Evolutionary conservation across 2,113 vertebrate species (phyloP), one percentile per base, ranked within the genome.

Genomic region (Monopterus albus): DNA sequence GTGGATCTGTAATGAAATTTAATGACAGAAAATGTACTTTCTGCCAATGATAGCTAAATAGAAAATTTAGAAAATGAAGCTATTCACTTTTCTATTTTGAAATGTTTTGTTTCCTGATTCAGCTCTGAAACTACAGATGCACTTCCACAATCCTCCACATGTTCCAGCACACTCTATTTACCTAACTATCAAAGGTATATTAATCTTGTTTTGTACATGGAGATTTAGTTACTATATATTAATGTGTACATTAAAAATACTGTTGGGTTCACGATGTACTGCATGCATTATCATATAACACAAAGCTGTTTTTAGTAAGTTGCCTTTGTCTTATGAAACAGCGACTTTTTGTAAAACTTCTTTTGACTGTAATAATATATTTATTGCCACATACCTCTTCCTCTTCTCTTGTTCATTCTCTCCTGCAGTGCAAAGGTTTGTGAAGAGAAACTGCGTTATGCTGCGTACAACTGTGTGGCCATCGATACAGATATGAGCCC

Each of bases 401-500:
- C 20, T 12, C 17, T 29, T 29, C 10, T 73, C 28, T 61, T 38
- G 2, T 72, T 46, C 51, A 1, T 63, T 82, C 31, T 71, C 13
- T 83, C 33, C 38, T 47, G 43, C 80, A 98, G 98, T 62, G 97
- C 97, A 53, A 98, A 98, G 57, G 92, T 98, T 0, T 98, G 96
- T 8, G 98, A 99, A 79, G 97, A 99, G 89, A 98, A 98, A 84
- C 90, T 98, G 60, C 96, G 98, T 28, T 99, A 99, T 3, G 98
- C 98, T 0, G 96, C 97, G 0, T 99, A 99, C 85, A 99, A 99
- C 90, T 98, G 97, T 2, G 97, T 99, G 78, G 98, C 98, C 70
- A 99, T 99, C 12, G 98, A 98, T 88, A 98, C 96, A 1, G 97
- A 99, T 62, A 96, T 99, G 96, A 98, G 96, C 71, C 98, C 98